Evolutionary conservation across 2,113 vertebrate genomes (phyloP).

Genomic region (Heterocephalus glaber): DNA sequence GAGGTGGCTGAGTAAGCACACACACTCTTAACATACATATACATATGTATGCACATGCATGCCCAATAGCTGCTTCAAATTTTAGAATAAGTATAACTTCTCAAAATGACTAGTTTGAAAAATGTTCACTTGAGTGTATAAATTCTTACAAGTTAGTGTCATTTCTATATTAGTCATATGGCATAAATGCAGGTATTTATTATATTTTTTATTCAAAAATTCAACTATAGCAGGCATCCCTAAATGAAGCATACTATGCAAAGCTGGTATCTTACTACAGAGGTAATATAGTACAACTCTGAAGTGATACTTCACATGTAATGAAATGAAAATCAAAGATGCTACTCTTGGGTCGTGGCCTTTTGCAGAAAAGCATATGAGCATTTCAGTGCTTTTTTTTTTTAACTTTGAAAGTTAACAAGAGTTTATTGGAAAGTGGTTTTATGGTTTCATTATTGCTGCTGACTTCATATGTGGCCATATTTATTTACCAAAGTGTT

Average conservation of each 20-base stretch:
- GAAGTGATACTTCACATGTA: neutral
- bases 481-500: constrained; percentile 71
- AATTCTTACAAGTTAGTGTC: constrained; percentile 26
- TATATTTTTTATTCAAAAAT: constrained; percentile 53
- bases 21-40: neutral
- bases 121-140: constrained; percentile 40
- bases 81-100: neutral
- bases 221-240: neutral
- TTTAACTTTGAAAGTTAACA: constrained; percentile 49
- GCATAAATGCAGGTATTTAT: constrained; percentile 40
- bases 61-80: neutral
- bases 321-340: constrained; percentile 41
- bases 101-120: constrained; percentile 7
- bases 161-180: constrained; percentile 43
- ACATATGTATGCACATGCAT: neutral
- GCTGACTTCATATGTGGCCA: constrained; percentile 58
- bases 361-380: constrained; percentile 34
- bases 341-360: neutral
- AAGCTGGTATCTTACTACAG: constrained; percentile 42
- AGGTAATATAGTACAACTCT: neutral
- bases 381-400: neutral
- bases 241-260: neutral
- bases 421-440: constrained; percentile 52
- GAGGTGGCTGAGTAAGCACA: no score
- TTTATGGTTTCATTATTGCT: constrained; percentile 55